Base-by-base conservation (phyloP, 2,888 invertebrate species). In the Falcaria lacertinaria region DNA sequence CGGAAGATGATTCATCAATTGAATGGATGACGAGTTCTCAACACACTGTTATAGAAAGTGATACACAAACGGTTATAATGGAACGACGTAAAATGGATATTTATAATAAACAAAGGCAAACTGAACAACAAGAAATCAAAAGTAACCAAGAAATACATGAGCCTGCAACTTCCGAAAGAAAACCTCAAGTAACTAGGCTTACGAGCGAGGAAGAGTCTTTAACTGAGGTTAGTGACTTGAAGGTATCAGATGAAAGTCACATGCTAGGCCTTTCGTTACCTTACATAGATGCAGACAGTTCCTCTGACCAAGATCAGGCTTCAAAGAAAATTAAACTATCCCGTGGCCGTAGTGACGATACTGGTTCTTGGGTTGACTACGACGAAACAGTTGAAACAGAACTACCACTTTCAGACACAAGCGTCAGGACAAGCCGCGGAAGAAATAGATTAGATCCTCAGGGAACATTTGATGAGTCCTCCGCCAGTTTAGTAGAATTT, bases 181-280 rank as follows among this genome's bases (percentile, higher is more conserved):
- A 86, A 57, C 84, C 89, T 0, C 90, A 87, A 52, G 83, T 90
- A 0, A 87, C 72, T 3, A 77, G 90, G 42, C 81, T 91, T 48
- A 91, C 91, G 2, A 93, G 93, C 56, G 93, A 92, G 61, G 93
- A 94, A 61, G 94, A 94, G 61, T 93, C 93, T 4, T 77, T 93
- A 50, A 93, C 93, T 0, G 92, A 93, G 74, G 91, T 92, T 0
- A 92, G 91, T 57, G 92, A 92, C 36, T 64, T 92, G 28, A 92
- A 91, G 69, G 80, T 82, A 42, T 87, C 87, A n/a, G 89, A 89
- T 52, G 90, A 89, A 42, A 88, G 82, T 58, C 77, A 84, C 49
- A 76, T 85, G 74, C 62, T 87, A 34, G 91, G 90, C 42, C 72
- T 86, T 41, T 86, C 90, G 39, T 70, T 91, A 38, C 85, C 91